Evolutionary conservation across 2,888 invertebrate species (phyloP).

Genomic region (Kryphioiulus occultus): DNA sequence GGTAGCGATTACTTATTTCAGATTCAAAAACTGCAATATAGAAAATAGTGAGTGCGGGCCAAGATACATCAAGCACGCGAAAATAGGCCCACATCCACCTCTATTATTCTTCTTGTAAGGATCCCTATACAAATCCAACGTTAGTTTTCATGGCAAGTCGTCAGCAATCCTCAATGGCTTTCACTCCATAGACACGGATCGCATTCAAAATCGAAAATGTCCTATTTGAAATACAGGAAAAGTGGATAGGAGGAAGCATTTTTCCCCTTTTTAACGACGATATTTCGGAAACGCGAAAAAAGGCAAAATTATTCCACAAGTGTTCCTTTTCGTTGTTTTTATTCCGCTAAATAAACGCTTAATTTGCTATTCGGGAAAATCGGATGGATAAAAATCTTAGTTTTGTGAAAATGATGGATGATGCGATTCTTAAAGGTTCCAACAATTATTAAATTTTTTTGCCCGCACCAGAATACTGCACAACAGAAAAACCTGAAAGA

Average conservation of each 20-base stretch:
- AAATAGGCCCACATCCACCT: slow-evolving; percentile 6
- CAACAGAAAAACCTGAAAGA: not conserved
- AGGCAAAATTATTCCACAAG: not conserved
- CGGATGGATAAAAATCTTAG: not conserved
- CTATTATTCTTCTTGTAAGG: slow-evolving; percentile 30
- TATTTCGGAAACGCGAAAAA: not conserved
- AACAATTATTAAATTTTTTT: not conserved
- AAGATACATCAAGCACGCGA: slow-evolving; percentile 5
- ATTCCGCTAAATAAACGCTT: not conserved
- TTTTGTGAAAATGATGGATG: not conserved
- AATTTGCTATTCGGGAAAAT: not conserved
- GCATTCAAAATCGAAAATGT: not conserved
- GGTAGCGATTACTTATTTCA: slow-evolving; percentile 51
- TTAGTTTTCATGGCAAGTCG: slow-evolving; percentile 5
- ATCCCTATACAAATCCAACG: slow-evolving; percentile 18
- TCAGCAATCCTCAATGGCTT: slow-evolving; percentile 5
- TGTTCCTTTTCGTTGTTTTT: not conserved
- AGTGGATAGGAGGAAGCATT: not conserved
- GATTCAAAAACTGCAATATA: slow-evolving; percentile 50
- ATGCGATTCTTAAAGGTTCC: not conserved
- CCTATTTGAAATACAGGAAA: slow-evolving; percentile 3
- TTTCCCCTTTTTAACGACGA: not conserved
- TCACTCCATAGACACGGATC: not conserved
- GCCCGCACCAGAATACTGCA: not conserved
- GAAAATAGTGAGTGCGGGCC: slow-evolving; percentile 32